A percentile compares a stretch with the other conserved stretches of the same genome.
Conservation (phyloP, 2,888 invertebrate species). For the Bimastos eiseni region DNA sequence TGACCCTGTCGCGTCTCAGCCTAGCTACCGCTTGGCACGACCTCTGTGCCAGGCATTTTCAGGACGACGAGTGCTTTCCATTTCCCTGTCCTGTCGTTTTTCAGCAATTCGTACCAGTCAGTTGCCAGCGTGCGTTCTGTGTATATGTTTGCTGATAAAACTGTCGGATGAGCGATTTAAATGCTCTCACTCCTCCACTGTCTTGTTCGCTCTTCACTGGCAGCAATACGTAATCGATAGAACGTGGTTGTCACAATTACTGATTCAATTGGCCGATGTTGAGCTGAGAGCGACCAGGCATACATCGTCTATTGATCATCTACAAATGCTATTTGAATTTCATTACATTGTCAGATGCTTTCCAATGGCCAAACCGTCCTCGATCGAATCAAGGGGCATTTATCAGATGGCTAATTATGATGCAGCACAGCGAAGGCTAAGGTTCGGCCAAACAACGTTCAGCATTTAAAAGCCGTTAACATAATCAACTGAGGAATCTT, state of each 20-base stretch:
- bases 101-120: not conserved
- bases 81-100: not conserved
- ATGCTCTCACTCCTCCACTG: not conserved
- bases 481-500: not conserved
- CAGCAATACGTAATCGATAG: no score
- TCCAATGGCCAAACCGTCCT: not conserved
- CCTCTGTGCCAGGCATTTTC: not conserved
- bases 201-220: no score
- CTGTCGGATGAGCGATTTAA: not conserved
- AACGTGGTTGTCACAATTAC: not conserved
- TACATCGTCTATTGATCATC: not conserved
- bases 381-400: not conserved
- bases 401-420: not conserved
- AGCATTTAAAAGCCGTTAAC: not conserved
- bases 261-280: not conserved
- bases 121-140: not conserved
- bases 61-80: not conserved
- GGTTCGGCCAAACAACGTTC: not conserved
- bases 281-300: not conserved
- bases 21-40: not conserved
- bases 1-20: not conserved
- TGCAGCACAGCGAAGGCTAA: not conserved
- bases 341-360: not conserved
- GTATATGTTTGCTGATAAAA: slow-evolving; percentile 13
- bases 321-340: slow-evolving; percentile 13